Evolutionary conservation across 2,797 vertebrate species (phyloP), one percentile per base, ranked within the genome.

Genomic region (Odontamblyopus rebecca): DNA sequence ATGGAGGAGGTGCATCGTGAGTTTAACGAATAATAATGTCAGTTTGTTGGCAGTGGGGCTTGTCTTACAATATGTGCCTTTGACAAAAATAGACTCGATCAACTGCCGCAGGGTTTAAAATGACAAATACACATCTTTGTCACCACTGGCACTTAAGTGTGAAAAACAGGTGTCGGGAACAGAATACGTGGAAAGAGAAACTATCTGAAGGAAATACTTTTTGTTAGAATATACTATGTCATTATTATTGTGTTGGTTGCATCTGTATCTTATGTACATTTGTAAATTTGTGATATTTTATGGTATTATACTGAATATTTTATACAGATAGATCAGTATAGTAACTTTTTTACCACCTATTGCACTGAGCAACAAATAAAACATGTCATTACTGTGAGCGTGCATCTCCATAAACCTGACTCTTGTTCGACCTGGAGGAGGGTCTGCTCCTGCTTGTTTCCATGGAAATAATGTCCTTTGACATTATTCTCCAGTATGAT

Each of bases 131-230:
- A 41, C 50, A 54, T 30, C 60, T 72, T 48, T 71, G 26, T 41
- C 72, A 67, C 48, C 44, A 66, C 68, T 62, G 61, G 66, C 77
- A 35, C 38, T 59, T 8, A 23, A 26, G 16, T 0, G 30, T 59
- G 66, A n/a, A 32, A 62, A 79, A 72, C 73, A 81, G 51, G 67
- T 74, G 67, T 69, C 16, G 16, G 60, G 19, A 67, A 71, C 57
- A 68, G 41, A 15, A 27, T 41, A 61, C 57, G 38, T 73, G 44
- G 29, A 72, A 74, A 44, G 29, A 73, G 23, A 78, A 68, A 6
- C 11, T 64, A 65, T 44, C 66, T 70, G 63, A 65, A 54, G 71
- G 53, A 75, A 85, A 95, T 94, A 98, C 97, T 95, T 98, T 92
- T 96, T 61, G 56, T 29, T 5, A 4, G 23, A 29, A 60, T 60